Evolutionary conservation across 2,888 invertebrate genomes (phyloP), one percentile per base, ranked within the genome.

Genomic region (Hydriomena furcata): DNA sequence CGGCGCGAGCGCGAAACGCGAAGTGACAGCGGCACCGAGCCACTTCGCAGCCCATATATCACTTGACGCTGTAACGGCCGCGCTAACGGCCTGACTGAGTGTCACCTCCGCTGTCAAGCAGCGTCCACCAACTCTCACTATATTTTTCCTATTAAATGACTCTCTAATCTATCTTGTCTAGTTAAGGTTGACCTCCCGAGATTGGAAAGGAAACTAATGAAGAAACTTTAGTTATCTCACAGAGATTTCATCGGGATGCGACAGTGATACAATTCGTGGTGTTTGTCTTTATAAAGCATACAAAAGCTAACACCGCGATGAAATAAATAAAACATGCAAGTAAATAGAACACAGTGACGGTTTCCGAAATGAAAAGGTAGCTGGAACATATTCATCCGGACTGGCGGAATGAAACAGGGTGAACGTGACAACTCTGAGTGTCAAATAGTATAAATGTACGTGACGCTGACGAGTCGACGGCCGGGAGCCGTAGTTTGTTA

Each of bases 31-130:
- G 83, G 79, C 84, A 82, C 81, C 75, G 76, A 83, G 84, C 85
- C 88, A 89, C 88, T 88, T 85, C 84, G 78, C 80, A 84, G 83
- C 82, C 82, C 88, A 84, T 90, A 88, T 87, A 88, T 90, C 88
- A 90, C 87, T 79, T 77, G 75, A 75, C 73, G 71, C 78, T 77
- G 83, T 83, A 79, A 86, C 85, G 77, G 82, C 74, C 77, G 69
- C 73, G 84, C 80, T 87, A 88, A 88, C 86, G 84, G 84, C 76
- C 71, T 72, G 75, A 73, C 82, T 58, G 51, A 51, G 55, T 84
- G 88, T 87, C 89, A 85, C 83, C 81, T 82, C 78, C 79, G 70
- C 71, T 76, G 81, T 79, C 80, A 48, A 48, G 43, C 13, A 78
- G 67, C 75, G 77, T 76, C 76, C 76, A 71, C 66, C 68, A 61